Evolutionary conservation across 2,113 vertebrate species (phyloP), one percentile per base, ranked within the genome.

Genomic region (Stomatorhinus ivindoensis): DNA sequence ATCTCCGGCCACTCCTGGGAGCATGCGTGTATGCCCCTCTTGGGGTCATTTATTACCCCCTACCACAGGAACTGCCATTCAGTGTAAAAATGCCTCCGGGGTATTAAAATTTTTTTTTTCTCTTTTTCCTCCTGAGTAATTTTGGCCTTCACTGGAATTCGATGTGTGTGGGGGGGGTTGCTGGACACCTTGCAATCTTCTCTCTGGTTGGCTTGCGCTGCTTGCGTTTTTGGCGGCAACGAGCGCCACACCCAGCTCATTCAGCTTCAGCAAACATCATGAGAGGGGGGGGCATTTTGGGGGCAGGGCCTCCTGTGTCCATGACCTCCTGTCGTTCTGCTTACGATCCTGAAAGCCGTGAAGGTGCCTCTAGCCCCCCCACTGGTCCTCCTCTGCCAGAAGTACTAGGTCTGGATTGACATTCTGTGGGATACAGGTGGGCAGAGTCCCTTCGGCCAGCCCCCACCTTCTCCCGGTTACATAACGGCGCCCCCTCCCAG

Each of bases 391-490:
- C 55, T 7, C 89, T 86, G 83, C 35, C 83, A 61, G 88, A 90
- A 42, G 35, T 2, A 4, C 15, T 39, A 0, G n/a, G n/a, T 27
- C n/a, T 4, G 15, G 4, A 2, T 6, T 2, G 15, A 76, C 35
- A 6, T 19, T 90, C 93, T 91, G 89, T 92, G 89, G 85, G 91
- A 91, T 91, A 92, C 91, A 93, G 93, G 92, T 93, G 39, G 92
- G 90, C 91, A 92, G 93, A 90, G 46, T 93, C 92, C 89, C 90
- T 90, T 93, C 93, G 92, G 93, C 93, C 93, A 91, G 92, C 92
- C 92, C 87, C 92, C 90, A 89, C 73, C 89, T 91, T 80, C 47
- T 85, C 76, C 6, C 48, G 90, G 91, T 92, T 94, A 91, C 90
- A 91, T 91, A 93, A 91, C 90, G 90, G 80, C 87, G 2, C 89